Evolutionary conservation across 2,888 invertebrate genomes (phyloP).

Genomic region (Drosophila neotestacea): DNA sequence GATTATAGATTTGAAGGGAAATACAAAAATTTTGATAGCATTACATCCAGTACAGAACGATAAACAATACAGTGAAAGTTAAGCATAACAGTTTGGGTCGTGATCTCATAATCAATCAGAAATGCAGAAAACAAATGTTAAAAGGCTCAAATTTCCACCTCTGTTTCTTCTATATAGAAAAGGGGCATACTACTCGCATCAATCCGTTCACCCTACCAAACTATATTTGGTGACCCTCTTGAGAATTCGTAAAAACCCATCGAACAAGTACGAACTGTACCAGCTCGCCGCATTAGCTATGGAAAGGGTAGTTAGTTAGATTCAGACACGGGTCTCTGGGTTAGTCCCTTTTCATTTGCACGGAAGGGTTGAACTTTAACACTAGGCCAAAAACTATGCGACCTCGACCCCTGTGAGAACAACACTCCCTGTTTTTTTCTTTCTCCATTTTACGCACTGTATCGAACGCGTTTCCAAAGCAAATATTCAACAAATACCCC

Average conservation of each 20-base stretch:
- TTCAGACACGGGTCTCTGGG: conserved; percentile 15
- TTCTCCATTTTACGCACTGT: conserved; percentile 61
- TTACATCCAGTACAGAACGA: too few relatives aligned
- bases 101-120: not conserved
- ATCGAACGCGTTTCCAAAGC: conserved; percentile 41
- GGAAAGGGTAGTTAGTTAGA: conserved; percentile 30
- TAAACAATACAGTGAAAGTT: too few relatives aligned
- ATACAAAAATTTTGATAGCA: not conserved
- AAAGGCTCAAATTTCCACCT: not conserved
- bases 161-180: not conserved
- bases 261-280: conserved; percentile 40
- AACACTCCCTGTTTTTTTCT: conserved; percentile 19
- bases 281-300: conserved; percentile 18
- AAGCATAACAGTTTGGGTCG: too few relatives aligned
- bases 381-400: conserved; percentile 26
- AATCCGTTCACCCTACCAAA: conserved; percentile 6
- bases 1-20: not conserved
- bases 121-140: not conserved
- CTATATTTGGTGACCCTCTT: conserved; percentile 33
- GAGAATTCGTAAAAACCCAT: conserved; percentile 28
- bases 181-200: not conserved
- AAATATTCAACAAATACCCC: conserved; percentile 63
- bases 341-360: not conserved
- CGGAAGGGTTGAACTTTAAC: conserved; percentile 62
- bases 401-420: conserved; percentile 19